Evolutionary conservation across 23 tunicate species (phyloP).

Genomic region (Oikopleura albicans): DNA sequence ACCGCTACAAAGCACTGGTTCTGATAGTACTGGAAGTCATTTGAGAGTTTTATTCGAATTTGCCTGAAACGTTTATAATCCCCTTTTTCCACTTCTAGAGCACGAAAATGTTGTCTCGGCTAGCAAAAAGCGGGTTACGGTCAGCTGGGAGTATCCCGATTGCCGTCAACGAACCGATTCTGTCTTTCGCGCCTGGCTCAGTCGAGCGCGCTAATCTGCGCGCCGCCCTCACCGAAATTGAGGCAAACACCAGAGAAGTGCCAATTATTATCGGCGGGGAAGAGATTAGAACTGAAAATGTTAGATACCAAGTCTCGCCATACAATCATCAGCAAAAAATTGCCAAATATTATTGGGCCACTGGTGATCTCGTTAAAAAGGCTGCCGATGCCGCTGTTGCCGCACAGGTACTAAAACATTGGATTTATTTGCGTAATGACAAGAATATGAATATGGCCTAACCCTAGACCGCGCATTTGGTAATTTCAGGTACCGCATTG

Average conservation of each 20-base stretch:
- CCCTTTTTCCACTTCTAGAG: background rate
- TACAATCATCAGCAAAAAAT: constrained; percentile 63
- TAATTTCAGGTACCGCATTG: too few relatives aligned
- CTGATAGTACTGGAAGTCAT: too few relatives aligned
- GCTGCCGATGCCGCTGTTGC: constrained; percentile 73
- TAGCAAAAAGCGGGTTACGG: background rate
- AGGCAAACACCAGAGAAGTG: constrained; percentile 33
- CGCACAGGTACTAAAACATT: constrained; percentile 21
- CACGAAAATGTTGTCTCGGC: background rate
- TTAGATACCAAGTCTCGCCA: constrained; percentile 34
- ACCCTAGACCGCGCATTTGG: too few relatives aligned
- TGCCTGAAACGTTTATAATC: too few relatives aligned
- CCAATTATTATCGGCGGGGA: constrained; percentile 94
- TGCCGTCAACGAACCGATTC: constrained; percentile 56
- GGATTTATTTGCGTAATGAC: background rate
- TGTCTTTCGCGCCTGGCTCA: constrained; percentile 35
- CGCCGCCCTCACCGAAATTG: constrained; percentile 33
- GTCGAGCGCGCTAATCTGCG: constrained; percentile 32
- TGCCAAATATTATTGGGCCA: constrained; percentile 67
- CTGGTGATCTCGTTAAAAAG: constrained; percentile 40
- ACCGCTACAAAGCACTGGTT: too few relatives aligned
- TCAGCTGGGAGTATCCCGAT: background rate
- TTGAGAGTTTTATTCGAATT: too few relatives aligned
- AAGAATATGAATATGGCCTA: too few relatives aligned
- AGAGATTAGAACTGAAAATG: constrained; percentile 45